A percentile compares a stretch with the other conserved stretches of the same genome.
phyloP scores from a whole-genome alignment of 2,888 invertebrate species.

The Griposia aprilina region DNA sequence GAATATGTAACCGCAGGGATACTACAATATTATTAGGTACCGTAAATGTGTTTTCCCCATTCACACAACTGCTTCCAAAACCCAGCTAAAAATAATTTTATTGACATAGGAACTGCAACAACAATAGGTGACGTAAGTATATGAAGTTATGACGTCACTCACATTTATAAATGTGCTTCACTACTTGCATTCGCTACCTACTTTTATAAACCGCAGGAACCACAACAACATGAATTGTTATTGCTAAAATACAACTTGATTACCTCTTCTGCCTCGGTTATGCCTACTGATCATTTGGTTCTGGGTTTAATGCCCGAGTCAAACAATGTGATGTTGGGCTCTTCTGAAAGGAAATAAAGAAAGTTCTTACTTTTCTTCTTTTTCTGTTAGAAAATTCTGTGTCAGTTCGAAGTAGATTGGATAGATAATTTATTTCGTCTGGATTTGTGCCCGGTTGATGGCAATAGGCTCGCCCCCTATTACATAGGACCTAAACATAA shows the following conservation, averaged over 20 bases:
- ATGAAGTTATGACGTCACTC: not conserved
- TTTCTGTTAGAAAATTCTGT: not conserved
- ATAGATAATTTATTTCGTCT: too few species aligned
- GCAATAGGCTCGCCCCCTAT: too few species aligned
- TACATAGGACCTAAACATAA: too few species aligned
- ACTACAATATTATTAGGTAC: not conserved
- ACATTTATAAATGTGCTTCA: not conserved
- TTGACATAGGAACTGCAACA: not conserved
- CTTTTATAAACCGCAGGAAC: conserved; percentile 2
- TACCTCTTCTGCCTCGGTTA: too few species aligned
- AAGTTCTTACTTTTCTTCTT: too few species aligned
- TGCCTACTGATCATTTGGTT: not conserved
- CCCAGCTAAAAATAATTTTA: not conserved
- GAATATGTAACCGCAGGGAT: not conserved
- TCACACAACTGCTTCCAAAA: not conserved
- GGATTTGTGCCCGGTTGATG: too few species aligned
- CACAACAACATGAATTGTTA: not conserved
- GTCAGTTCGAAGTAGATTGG: not conserved
- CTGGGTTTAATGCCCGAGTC: too few species aligned
- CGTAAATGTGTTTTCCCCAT: not conserved
- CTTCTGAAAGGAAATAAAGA: too few species aligned
- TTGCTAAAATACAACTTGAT: not conserved
- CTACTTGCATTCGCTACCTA: too few species aligned
- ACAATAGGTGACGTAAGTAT: not conserved
- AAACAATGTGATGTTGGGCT: not conserved